Evolutionary conservation across 2,888 invertebrate genomes (phyloP), one percentile per base, ranked within the genome.

Genomic region (Tethea ocularis): DNA sequence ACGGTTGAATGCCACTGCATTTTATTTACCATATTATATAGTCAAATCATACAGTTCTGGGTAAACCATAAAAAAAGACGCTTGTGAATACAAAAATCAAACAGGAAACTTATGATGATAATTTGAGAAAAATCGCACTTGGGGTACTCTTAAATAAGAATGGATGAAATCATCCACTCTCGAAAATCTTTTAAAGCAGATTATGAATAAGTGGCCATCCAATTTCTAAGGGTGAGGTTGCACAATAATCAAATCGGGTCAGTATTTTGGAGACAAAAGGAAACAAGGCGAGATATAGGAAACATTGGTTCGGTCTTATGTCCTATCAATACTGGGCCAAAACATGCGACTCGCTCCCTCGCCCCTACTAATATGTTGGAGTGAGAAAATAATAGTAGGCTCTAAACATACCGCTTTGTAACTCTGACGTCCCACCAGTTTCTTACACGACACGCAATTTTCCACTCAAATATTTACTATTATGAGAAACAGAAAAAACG

Each of bases 201-300:
- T 83, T 82, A 83, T 78, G 78, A 82, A 80, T 78, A 82, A 74
- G 71, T 71, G 71, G 73, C 68, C 55, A 67, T 77, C 71, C 69
- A 72, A 76, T 77, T 72, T 71, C 61, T 60, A 61, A 57, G 59
- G 63, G 68, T 66, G 74, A 72, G 63, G 68, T 59, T 62, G 64
- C 62, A 62, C 67, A 76, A 74, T 77, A 75, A 77, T 80, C 72
- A 68, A 81, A 77, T 71, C 71, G 67, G 77, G 72, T 80, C 77
- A 78, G 78, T 80, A 78, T 78, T 70, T 71, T 29, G 59, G 63
- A 70, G 71, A 78, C 76, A 76, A 77, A 46, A 74, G 75, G 77
- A 78, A 80, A 82, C 74, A 76, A 73, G 71, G 69, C 61, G 60
- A 74, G 77, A 82, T 82, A 75, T 79, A 67, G 73, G 72, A 74